Base-by-base conservation (phyloP, 2,888 invertebrate genomes). In the Eupithecia subumbrata region DNA sequence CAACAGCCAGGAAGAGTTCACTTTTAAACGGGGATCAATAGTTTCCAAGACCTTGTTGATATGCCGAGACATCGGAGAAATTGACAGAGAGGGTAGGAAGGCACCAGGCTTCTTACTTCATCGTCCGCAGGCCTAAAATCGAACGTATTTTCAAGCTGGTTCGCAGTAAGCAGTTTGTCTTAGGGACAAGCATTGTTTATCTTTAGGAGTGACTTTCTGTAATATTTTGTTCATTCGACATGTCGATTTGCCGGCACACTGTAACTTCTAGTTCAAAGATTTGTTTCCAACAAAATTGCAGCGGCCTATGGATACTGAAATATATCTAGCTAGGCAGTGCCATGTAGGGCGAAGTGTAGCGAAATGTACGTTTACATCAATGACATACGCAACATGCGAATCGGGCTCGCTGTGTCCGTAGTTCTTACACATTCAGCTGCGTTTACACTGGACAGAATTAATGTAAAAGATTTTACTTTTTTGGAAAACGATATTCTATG, bases 301-400 rank as follows among this genome's bases (percentile, higher is more conserved):
- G 22, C n/a, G 5, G 14, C 34, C 37, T 66, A 37, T 40, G 1
- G 34, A 40, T 72, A 64, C 40, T 63, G 22, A 68, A 68, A 75
- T 63, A 63, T 69, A 30, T 14, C 18, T 66, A 63, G n/a, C 16
- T 37, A 64, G 30, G 56, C 48, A 63, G 69, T 63, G 52, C 69
- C 63, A n/a, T 60, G 72, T 67, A 43, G 56, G 68, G 48, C 69
- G 63, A 40, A 66, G 81, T 82, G 79, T 78, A 76, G 73, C 77
- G 79, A 80, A 86, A 86, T 84, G 81, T 82, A 84, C 83, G 77
- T 84, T 83, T 86, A 88, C 85, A 85, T 83, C 85, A 85, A 83
- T 85, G 84, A 86, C 85, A 86, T 82, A 83, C 76, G 79, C 83
- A 80, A 87, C 86, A 84, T 81, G 82, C 73, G 72, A 82, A 81